A percentile compares a stretch with the other conserved stretches of the same genome.
Evolutionary conservation across 2,113 vertebrate species (phyloP).

Genomic region (Gallinago jamesoni): DNA sequence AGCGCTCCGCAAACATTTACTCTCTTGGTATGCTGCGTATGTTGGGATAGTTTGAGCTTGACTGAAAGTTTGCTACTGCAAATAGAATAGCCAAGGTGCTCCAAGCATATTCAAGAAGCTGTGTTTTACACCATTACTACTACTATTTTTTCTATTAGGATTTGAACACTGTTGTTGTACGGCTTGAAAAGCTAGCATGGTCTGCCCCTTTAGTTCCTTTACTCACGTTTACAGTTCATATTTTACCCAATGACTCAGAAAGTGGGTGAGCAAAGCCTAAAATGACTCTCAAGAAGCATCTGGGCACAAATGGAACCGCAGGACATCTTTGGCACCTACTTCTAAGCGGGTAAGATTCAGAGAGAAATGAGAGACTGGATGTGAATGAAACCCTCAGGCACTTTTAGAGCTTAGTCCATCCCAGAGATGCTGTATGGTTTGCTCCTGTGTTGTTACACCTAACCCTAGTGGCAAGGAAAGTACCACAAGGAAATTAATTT

Average conservation of each 20-base stretch:
- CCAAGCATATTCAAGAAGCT: background rate
- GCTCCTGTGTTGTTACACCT: background rate
- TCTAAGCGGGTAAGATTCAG: background rate
- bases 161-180: background rate
- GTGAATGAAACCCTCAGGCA: background rate
- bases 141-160: background rate
- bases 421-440: background rate
- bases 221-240: background rate
- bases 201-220: background rate
- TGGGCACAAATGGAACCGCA: background rate
- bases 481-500: background rate
- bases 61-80: background rate
- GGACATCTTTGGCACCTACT: background rate
- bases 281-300: background rate
- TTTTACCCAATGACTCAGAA: background rate
- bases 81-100: background rate
- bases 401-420: background rate
- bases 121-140: background rate
- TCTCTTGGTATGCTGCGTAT: background rate
- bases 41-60: background rate
- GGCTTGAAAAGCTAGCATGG: background rate
- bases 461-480: background rate
- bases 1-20: background rate
- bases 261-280: background rate
- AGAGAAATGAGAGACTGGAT: background rate